A percentile compares a stretch with the other conserved stretches of the same genome.
Evolutionary conservation across 2,113 vertebrate species (phyloP).

Genomic region (Channa argus): DNA sequence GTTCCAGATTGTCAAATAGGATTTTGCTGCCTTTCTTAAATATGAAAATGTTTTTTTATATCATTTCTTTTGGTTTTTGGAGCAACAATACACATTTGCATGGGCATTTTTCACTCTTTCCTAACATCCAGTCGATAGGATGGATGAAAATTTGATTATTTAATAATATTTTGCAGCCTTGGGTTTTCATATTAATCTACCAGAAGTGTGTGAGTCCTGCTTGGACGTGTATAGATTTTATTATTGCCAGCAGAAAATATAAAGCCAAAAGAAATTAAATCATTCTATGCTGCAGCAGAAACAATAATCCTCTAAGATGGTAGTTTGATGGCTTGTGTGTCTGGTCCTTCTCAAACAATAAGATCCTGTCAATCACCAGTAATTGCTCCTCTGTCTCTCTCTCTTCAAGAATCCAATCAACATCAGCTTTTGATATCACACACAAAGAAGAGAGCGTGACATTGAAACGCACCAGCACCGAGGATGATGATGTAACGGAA

Average conservation of each 20-base stretch:
- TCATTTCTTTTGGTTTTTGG: too few species aligned
- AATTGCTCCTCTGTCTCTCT: background rate
- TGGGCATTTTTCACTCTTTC: too few species aligned
- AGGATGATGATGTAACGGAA: slow-evolving; percentile 4
- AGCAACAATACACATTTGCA: too few species aligned
- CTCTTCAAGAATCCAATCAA: slow-evolving; percentile 18
- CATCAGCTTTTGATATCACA: background rate
- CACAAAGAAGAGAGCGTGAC: background rate
- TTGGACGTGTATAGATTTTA: background rate
- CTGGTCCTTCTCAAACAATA: slow-evolving; percentile 6
- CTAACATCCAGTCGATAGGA: too few species aligned
- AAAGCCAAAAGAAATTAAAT: background rate
- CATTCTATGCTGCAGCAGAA: background rate
- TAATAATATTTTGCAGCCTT: background rate
- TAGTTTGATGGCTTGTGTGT: background rate
- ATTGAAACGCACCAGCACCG: background rate
- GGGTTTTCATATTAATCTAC: background rate
- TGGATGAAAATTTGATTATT: too few species aligned
- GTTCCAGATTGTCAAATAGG: background rate
- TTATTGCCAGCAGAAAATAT: background rate
- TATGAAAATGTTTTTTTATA: too few species aligned
- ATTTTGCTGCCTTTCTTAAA: too few species aligned
- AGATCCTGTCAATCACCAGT: slow-evolving; percentile 13
- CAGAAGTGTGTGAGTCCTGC: background rate
- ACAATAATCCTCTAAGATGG: too few species aligned